A percentile compares a stretch with the other conserved stretches of the same genome.
phyloP scores from a whole-genome alignment of 2,888 invertebrate species.

The Amblyjoppa proteus region DNA sequence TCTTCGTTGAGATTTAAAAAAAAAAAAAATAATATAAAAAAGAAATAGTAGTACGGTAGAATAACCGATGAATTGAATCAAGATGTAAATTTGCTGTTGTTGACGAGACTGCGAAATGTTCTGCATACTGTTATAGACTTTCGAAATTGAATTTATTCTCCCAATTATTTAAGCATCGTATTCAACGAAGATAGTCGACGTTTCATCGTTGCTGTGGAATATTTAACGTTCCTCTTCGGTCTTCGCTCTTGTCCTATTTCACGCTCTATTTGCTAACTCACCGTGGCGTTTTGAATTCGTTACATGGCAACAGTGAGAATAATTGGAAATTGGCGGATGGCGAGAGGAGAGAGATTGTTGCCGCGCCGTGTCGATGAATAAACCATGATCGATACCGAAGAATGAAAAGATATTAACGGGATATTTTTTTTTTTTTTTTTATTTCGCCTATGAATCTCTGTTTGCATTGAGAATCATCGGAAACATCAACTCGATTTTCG shows the following conservation, averaged over 20 bases:
- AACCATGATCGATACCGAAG: slow-evolving; percentile 5
- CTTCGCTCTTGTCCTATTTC: background rate
- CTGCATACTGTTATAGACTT: background rate
- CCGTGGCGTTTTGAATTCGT: slow-evolving; percentile 22
- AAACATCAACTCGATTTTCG: slow-evolving; percentile 8
- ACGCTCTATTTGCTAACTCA: slow-evolving; percentile 19
- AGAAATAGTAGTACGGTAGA: background rate
- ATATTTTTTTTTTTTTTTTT: background rate
- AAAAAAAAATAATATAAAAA: background rate
- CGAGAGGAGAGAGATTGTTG: slow-evolving; percentile 6
- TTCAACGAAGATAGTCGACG: background rate
- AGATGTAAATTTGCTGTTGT: slow-evolving; percentile 23
- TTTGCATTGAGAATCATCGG: background rate
- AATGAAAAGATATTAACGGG: background rate
- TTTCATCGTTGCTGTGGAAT: slow-evolving; percentile 2
- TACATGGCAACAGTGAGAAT: slow-evolving; percentile 16
- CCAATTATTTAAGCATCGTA: slow-evolving; percentile 5
- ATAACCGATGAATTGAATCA: slow-evolving; percentile 7
- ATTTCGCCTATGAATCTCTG: background rate
- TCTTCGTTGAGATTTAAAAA: background rate
- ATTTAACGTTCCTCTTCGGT: slow-evolving; percentile 13
- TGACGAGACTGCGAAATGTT: slow-evolving; percentile 21
- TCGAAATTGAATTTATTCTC: background rate
- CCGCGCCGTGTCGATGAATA: slow-evolving; percentile 8
- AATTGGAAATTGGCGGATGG: slow-evolving; percentile 21